Percentiles rank a stretch among this genome's conserved stretches.
These are phyloP conservation scores for Chondrilla cf. caribensis DNA, from an alignment of 37 sponge, comb jelly and placozoan species.

Conservation along the genomic window DNA sequence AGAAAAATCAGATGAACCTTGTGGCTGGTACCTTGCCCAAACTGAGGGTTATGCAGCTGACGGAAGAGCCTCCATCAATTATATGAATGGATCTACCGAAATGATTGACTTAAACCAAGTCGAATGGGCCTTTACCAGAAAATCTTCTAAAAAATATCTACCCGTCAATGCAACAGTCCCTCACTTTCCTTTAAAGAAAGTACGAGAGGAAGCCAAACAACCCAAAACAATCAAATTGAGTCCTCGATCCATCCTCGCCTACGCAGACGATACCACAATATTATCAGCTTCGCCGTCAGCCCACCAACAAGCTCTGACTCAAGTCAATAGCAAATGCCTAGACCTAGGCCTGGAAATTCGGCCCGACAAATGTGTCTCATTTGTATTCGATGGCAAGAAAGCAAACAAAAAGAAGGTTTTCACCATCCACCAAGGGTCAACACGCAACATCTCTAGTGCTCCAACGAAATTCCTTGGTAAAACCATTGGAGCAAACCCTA, in stretches of 20 bases:
- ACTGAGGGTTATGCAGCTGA: too few relatives aligned
- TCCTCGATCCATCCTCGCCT: slow-evolving; percentile 4
- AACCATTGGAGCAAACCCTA: not conserved
- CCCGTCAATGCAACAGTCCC: not conserved
- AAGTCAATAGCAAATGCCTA: not conserved
- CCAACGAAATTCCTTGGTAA: not conserved
- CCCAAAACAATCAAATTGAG: not conserved
- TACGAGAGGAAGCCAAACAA: not conserved
- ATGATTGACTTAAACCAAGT: not conserved
- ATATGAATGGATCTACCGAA: too few relatives aligned
- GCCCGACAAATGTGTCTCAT: too few relatives aligned
- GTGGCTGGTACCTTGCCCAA: not conserved
- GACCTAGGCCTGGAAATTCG: slow-evolving; percentile 19
- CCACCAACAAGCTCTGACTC: not conserved
- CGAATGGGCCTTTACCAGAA: not conserved
- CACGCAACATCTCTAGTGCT: slow-evolving; percentile 3
- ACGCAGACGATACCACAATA: slow-evolving; percentile 7
- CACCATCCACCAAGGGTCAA: not conserved
- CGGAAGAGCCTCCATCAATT: too few relatives aligned
- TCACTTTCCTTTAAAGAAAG: not conserved
- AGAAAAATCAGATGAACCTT: not conserved
- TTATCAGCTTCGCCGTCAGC: not conserved
- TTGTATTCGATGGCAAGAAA: not conserved
- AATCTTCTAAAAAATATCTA: not conserved
- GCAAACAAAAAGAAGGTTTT: not conserved